Evolutionary conservation across 2,888 invertebrate genomes (phyloP).

Genomic region (Torymus auratus): DNA sequence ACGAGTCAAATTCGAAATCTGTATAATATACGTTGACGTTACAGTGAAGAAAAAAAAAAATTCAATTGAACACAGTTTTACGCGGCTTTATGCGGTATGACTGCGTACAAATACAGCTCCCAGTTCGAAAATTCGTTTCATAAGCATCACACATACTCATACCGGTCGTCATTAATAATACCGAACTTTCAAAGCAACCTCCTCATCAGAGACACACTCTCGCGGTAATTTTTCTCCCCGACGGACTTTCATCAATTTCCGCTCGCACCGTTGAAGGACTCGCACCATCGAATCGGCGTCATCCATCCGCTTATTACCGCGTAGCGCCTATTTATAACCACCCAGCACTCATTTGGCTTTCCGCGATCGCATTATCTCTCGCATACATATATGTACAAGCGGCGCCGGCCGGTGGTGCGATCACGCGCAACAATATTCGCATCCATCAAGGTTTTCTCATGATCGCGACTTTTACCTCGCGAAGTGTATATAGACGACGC

Average conservation of each 20-base stretch:
- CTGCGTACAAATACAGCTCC: too few species aligned
- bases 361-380: constrained; percentile 16
- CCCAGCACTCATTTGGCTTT: constrained; percentile 5
- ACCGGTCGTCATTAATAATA: too few species aligned
- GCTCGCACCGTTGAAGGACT: neutral
- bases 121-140: too few species aligned
- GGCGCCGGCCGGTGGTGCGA: neutral
- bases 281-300: neutral
- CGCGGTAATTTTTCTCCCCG: neutral
- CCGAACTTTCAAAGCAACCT: neutral
- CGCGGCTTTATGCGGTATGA: too few species aligned
- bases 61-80: too few species aligned
- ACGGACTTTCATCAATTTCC: constrained; percentile 19
- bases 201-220: constrained; percentile 1
- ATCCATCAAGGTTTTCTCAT: constrained; percentile 16
- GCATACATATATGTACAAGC: too few species aligned
- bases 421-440: neutral
- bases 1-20: too few species aligned
- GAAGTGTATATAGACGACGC: too few species aligned
- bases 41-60: too few species aligned
- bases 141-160: too few species aligned
- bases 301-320: neutral
- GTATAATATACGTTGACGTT: too few species aligned
- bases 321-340: neutral
- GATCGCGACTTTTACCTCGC: neutral